phyloP scores from a whole-genome alignment of 1,140 invertebrate genomes.

The Glossosoma conforme region DNA sequence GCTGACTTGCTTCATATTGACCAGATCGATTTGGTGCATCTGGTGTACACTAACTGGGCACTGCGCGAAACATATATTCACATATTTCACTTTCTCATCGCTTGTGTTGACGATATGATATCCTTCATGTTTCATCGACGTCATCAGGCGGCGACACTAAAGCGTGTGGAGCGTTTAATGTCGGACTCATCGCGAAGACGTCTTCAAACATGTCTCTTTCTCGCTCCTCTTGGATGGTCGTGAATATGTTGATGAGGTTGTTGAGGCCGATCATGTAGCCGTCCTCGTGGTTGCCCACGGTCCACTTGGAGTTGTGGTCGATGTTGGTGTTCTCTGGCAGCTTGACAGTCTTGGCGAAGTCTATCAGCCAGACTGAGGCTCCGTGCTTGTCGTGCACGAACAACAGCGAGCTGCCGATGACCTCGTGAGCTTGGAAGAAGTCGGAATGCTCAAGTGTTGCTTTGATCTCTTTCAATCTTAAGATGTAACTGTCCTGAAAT shows the following conservation, averaged over 20 bases:
- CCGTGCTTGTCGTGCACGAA: conserved; percentile 90
- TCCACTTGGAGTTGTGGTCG: conserved; percentile 80
- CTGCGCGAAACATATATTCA: background rate
- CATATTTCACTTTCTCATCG: conserved; percentile 4
- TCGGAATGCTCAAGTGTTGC: conserved; percentile 74
- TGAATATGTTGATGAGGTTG: conserved; percentile 87
- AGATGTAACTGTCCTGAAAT: conserved; percentile 75
- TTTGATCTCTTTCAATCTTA: conserved; percentile 77
- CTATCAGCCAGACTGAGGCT: conserved; percentile 94
- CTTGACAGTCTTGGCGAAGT: conserved; percentile 93
- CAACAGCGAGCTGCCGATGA: conserved; percentile 94
- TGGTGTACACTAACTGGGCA: conserved; percentile 2
- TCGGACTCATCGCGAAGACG: background rate
- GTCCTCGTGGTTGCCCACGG: conserved; percentile 97
- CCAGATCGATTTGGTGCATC: no score
- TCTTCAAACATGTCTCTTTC: conserved; percentile 33
- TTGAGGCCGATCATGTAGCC: conserved; percentile 93
- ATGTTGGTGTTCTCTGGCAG: conserved; percentile 72
- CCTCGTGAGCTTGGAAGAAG: conserved; percentile 88
- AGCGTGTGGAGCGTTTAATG: background rate
- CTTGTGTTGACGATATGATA: background rate
- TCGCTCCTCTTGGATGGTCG: conserved; percentile 50
- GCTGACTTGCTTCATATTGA: no score
- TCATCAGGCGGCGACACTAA: conserved; percentile 8
- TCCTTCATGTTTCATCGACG: conserved; percentile 23